phyloP scores from a whole-genome alignment of 2,113 vertebrate species.

The Nothocercus nigrocapillus region DNA sequence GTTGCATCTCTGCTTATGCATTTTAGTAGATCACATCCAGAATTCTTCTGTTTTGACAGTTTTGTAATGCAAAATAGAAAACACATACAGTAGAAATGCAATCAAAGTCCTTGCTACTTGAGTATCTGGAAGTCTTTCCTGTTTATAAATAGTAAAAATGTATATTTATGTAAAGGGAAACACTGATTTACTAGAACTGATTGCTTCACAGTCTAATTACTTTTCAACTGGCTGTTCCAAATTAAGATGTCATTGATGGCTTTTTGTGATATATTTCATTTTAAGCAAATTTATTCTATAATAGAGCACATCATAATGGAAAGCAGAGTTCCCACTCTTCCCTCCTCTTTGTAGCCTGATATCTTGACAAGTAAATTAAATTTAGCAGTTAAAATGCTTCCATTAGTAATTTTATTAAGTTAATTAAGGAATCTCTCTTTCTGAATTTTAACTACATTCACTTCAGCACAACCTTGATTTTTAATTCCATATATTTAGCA shows the following conservation, averaged over 20 bases:
- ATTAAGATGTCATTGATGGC: constrained; percentile 88
- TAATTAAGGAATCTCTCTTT: constrained; percentile 92
- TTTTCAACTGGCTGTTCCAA: constrained; percentile 87
- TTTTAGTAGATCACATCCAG: neutral
- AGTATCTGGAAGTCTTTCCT: constrained; percentile 71
- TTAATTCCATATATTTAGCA: constrained; percentile 69
- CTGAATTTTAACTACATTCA: constrained; percentile 86
- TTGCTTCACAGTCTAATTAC: constrained; percentile 85
- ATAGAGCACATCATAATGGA: constrained; percentile 84
- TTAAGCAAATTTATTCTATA: constrained; percentile 88
- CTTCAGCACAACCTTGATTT: constrained; percentile 78
- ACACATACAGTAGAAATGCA: constrained; percentile 70
- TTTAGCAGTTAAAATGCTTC: constrained; percentile 95
- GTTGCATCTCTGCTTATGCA: neutral
- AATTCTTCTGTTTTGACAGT: constrained; percentile 75
- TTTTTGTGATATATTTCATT: constrained; percentile 87
- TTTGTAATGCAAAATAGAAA: constrained; percentile 70
- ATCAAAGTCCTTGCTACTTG: constrained; percentile 67
- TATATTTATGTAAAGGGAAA: constrained; percentile 83
- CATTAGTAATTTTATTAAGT: constrained; percentile 97
- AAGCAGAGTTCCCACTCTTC: constrained; percentile 83
- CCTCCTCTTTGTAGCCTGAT: constrained; percentile 86
- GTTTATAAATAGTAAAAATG: constrained; percentile 74
- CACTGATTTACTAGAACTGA: constrained; percentile 85
- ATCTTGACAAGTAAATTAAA: constrained; percentile 97